Percentiles rank a stretch among this genome's conserved stretches.
These are phyloP conservation scores for Vireo griseus DNA, from an alignment of 2,797 vertebrate species.

Conservation along the genomic window DNA sequence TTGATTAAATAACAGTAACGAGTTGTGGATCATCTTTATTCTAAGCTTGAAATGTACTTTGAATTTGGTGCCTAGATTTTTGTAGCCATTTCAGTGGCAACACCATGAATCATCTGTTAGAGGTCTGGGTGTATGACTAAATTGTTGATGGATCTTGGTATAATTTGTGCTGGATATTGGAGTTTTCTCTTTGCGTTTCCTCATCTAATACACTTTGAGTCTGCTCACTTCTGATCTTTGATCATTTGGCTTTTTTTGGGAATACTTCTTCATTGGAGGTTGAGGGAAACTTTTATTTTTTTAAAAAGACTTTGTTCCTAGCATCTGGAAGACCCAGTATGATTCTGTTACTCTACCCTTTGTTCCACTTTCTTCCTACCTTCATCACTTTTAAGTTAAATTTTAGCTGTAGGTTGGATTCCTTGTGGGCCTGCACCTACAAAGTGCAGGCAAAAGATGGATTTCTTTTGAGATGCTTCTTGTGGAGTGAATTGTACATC, in stretches of 20 bases:
- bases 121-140: background rate
- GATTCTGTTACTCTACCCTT: background rate
- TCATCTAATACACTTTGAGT: background rate
- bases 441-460: accelerated
- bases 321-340: background rate
- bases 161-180: background rate
- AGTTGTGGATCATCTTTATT: background rate
- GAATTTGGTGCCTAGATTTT: background rate
- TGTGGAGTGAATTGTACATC: background rate
- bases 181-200: background rate
- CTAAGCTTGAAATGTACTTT: background rate
- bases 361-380: background rate
- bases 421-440: background rate
- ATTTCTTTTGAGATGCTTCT: background rate
- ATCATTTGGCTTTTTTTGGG: background rate
- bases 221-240: background rate
- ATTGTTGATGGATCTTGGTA: background rate
- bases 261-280: background rate
- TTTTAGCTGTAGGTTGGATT: background rate
- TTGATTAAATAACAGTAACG: background rate
- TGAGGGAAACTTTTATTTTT: background rate
- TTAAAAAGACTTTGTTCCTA: accelerated
- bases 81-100: background rate
- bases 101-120: background rate
- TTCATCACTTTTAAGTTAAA: background rate